These are phyloP conservation scores for Eira barbara DNA, from an alignment of 2,113 vertebrate species.

Conservation along the genomic window DNA sequence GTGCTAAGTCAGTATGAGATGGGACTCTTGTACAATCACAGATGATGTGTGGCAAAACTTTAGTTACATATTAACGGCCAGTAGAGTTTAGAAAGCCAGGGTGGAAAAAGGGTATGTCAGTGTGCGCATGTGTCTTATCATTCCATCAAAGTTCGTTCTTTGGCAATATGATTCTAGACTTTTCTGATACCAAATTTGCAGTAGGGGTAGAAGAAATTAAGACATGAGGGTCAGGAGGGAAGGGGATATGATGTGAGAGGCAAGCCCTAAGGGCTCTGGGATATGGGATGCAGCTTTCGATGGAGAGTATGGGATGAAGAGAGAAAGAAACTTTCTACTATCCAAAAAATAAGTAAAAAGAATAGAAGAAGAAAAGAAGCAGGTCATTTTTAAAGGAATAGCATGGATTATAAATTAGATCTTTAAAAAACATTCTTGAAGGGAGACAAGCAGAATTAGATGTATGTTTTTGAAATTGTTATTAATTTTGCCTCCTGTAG, in stretches of 20 bases:
- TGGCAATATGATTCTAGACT: neutral
- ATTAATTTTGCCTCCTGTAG: neutral
- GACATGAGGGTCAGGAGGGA: neutral
- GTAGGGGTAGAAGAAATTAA: neutral
- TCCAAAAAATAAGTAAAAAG: neutral
- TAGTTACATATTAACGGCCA: rapidly evolving
- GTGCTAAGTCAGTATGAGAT: neutral
- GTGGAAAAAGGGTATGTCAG: neutral
- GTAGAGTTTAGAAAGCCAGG: neutral
- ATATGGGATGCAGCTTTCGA: neutral
- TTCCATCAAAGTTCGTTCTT: neutral
- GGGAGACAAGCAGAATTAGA: neutral
- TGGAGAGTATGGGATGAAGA: neutral
- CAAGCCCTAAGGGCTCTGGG: neutral
- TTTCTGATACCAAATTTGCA: neutral
- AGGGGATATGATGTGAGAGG: neutral
- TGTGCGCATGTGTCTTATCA: neutral
- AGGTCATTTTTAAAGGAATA: neutral
- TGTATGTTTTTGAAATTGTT: neutral
- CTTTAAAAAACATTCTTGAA: neutral
- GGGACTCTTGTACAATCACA: neutral
- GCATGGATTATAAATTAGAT: neutral
- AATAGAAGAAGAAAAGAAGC: neutral
- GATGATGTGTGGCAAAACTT: neutral
- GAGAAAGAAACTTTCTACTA: neutral